Evolutionary conservation across 2,888 invertebrate genomes (phyloP).

Genomic region (Tuberolachnus salignus): DNA sequence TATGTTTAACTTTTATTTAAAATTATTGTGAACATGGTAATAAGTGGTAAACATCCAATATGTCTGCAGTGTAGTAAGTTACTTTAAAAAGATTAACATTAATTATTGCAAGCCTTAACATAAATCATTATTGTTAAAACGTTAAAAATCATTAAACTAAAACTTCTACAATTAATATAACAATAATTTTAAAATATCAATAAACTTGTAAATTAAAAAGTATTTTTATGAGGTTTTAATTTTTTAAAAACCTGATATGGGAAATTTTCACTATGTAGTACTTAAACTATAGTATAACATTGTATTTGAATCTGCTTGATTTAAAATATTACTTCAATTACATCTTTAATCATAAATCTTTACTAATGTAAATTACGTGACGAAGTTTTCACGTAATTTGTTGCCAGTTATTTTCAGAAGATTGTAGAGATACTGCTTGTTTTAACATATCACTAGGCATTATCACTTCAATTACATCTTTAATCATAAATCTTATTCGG

Average conservation of each 20-base stretch:
- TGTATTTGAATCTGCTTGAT: conserved; percentile 1
- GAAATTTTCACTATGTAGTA: neutral
- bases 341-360: conserved; percentile 47
- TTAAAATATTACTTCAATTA: conserved; percentile 26
- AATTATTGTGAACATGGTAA: no score
- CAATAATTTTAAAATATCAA: neutral
- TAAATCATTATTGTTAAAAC: neutral
- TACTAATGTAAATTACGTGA: no score
- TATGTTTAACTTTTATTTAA: no score
- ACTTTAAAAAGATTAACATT: neutral
- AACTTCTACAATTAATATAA: neutral
- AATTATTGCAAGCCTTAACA: neutral
- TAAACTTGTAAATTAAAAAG: neutral
- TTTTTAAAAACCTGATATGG: conserved; percentile 1
- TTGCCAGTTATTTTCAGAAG: conserved; percentile 30
- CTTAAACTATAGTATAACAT: conserved; percentile 15
- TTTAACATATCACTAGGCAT: no score
- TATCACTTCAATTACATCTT: conserved; percentile 27
- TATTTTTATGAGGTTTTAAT: neutral
- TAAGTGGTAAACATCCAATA: no score
- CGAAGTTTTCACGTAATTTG: conserved; percentile 41
- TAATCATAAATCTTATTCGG: conserved; percentile 48
- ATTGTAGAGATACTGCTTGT: conserved; percentile 45
- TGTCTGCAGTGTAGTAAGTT: no score
- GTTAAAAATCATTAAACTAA: neutral